Evolutionary conservation across 1,140 invertebrate genomes (phyloP), one percentile per base, ranked within the genome.

Genomic region (Ganaspis sp.): DNA sequence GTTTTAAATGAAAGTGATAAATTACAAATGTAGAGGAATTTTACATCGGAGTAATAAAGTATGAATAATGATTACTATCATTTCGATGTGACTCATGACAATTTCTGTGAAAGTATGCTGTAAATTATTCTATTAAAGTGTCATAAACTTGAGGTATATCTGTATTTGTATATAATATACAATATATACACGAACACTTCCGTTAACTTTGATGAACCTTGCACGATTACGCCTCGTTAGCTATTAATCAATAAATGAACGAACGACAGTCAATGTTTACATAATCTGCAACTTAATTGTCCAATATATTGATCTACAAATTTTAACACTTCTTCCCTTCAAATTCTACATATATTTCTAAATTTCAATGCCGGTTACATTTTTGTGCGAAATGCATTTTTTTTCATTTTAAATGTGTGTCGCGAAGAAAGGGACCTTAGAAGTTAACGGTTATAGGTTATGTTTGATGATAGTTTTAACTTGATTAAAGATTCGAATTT

Each of bases 171-270:
- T 54, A 9, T 19, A 23, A n/a, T n/a, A n/a, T n/a, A n/a, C n/a
- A n/a, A n/a, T n/a, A n/a, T n/a, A n/a, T n/a, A n/a, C n/a, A n/a
- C 49, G 4, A 53, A 12, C 21, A 29, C 58, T 29, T 64, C 23
- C 58, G 26, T 64, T 29, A n/a, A 34, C 12, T 15, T 34, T 64
- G 26, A 54, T 26, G 53, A 64, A 64, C 12, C 9, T 8, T 29
- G 23, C 26, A 29, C 23, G 45, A 64, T 64, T 29, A 64, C 29
- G 15, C n/a, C 15, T 64, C 0, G 26, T 64, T n/a, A n/a, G 23
- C n/a, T 64, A 15, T 64, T 64, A 29, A 34, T 64, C 58, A 29
- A 64, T 64, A 29, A 64, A 64, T 64, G 23, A 64, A n/a, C 58
- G 29, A 29, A n/a, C 15, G 23, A 29, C 0, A 64, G 23, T 4